These are phyloP conservation scores for Trisateles emortualis DNA, from an alignment of 2,888 invertebrate species.

Conservation along the genomic window DNA sequence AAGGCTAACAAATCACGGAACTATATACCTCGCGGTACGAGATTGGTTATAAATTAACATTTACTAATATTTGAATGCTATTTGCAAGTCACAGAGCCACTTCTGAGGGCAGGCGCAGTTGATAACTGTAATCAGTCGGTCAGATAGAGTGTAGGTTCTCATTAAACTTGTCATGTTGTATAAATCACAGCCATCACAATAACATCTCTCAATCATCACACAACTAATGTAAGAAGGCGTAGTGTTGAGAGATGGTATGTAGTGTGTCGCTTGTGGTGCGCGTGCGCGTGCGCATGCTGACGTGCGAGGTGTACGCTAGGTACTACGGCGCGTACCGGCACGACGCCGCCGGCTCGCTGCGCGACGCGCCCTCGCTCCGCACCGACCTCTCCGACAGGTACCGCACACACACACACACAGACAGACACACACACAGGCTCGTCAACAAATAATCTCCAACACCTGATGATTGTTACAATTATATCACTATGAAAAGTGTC, in stretches of 20 bases:
- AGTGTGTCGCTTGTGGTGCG: conserved; percentile 16
- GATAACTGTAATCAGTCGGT: too few species aligned
- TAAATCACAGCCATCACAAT: conserved; percentile 6
- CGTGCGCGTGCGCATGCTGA: conserved; percentile 2
- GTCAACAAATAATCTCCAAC: not conserved
- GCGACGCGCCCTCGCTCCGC: conserved; percentile 70
- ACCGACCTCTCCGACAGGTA: conserved; percentile 82
- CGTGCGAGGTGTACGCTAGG: conserved; percentile 38
- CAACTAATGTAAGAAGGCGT: conserved; percentile 3
- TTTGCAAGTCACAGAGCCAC: too few species aligned
- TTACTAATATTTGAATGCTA: too few species aligned
- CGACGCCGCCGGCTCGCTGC: conserved; percentile 56
- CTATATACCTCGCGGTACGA: too few species aligned
- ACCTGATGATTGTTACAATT: too few species aligned
- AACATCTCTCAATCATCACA: conserved; percentile 31
- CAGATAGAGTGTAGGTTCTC: not conserved
- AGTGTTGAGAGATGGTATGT: conserved; percentile 15
- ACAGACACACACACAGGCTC: not conserved
- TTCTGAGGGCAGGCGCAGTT: too few species aligned
- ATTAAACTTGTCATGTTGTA: conserved; percentile 6
- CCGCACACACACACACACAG: not conserved
- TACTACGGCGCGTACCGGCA: conserved; percentile 52
- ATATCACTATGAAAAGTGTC: too few species aligned
- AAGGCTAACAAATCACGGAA: too few species aligned
- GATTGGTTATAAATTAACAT: too few species aligned